A percentile compares a stretch with the other conserved stretches of the same genome.
Evolutionary conservation across 2,113 vertebrate species (phyloP).

Genomic region (Gallinago media): DNA sequence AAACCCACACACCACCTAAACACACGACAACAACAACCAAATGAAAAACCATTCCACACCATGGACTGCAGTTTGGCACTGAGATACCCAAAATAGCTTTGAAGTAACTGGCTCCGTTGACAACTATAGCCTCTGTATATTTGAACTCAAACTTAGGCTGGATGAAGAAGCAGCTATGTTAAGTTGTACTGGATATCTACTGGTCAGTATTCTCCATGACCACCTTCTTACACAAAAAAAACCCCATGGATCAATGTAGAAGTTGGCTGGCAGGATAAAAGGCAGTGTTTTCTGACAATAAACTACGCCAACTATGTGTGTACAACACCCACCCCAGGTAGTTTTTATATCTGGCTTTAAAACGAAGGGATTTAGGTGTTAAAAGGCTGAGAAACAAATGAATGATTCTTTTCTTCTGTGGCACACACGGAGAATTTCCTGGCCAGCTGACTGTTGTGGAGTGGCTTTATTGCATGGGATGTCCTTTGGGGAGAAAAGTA

Average conservation of each 20-base stretch:
- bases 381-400: not conserved
- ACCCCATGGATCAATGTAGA: not conserved
- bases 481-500: not conserved
- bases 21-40: no score
- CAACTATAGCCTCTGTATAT: not conserved
- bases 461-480: not conserved
- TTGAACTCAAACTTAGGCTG: not conserved
- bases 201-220: not conserved
- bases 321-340: not conserved
- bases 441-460: not conserved
- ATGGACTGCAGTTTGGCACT: not conserved
- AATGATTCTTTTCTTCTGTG: not conserved
- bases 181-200: not conserved
- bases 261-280: not conserved
- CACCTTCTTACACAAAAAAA: not conserved
- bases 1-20: no score
- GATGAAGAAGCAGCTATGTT: not conserved
- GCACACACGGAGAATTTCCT: not conserved
- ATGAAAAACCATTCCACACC: not conserved
- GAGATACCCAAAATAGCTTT: not conserved
- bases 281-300: not conserved
- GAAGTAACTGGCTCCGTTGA: not conserved
- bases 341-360: not conserved
- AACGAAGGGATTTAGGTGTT: not conserved
- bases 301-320: not conserved